A percentile compares a stretch with the other conserved stretches of the same genome.
Conservation (phyloP, 1,140 invertebrate genomes). For the Belonocnema kinseyi region DNA sequence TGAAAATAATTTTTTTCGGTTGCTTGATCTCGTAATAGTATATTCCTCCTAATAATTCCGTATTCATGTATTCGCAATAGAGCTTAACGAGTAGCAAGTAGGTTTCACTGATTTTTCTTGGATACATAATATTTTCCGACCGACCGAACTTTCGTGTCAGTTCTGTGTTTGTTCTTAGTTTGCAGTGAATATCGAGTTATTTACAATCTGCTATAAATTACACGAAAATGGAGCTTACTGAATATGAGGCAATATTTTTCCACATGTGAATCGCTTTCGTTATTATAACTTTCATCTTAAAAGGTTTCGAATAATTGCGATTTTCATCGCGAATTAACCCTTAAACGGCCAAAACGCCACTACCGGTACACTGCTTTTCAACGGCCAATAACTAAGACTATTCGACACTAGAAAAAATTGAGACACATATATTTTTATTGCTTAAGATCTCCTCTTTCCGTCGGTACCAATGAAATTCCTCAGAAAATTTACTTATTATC, state of each 20-base stretch:
- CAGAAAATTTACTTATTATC: too few species aligned
- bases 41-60: background rate
- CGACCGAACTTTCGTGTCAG: slow-evolving; percentile 39
- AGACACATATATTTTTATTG: too few species aligned
- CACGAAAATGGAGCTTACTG: background rate
- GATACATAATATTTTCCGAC: slow-evolving; percentile 46
- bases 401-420: too few species aligned
- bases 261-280: background rate
- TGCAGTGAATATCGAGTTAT: background rate
- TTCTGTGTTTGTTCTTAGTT: background rate
- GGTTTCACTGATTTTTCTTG: slow-evolving; percentile 43
- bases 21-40: background rate
- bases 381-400: too few species aligned
- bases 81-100: slow-evolving; percentile 3
- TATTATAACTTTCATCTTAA: slow-evolving; percentile 1
- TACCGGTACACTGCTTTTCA: too few species aligned
- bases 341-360: too few species aligned
- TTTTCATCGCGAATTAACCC: background rate
- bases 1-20: background rate
- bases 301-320: background rate
- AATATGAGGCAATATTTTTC: background rate
- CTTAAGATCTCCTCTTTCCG: too few species aligned
- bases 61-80: background rate
- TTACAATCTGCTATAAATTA: background rate
- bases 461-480: too few species aligned